phyloP scores from a whole-genome alignment of 2,113 vertebrate genomes.

The Neofelis nebulosa region DNA sequence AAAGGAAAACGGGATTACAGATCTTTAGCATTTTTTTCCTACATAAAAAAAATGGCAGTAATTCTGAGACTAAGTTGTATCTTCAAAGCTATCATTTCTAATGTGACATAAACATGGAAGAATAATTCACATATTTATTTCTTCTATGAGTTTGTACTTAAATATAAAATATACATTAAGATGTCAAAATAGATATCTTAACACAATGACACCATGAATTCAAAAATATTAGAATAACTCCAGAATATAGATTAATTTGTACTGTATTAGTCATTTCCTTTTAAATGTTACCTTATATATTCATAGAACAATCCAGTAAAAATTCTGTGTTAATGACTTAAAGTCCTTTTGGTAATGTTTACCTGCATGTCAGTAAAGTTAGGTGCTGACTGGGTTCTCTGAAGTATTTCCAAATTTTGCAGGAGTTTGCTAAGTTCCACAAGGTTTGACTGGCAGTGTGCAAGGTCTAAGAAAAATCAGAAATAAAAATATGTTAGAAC shows the following conservation, averaged over 20 bases:
- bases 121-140: conserved; percentile 2
- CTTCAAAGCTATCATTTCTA: conserved; percentile 20
- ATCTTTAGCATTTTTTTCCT: not conserved
- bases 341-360: conserved; percentile 71
- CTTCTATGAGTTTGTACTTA: conserved; percentile 14
- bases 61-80: conserved; percentile 37
- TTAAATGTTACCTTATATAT: conserved; percentile 5
- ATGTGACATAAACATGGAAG: not conserved
- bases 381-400: conserved; percentile 98
- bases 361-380: conserved; percentile 98
- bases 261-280: not conserved
- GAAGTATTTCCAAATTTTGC: conserved; percentile 98
- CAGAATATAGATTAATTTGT: conserved; percentile 49
- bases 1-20: conserved; percentile 19
- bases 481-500: conserved; percentile 62
- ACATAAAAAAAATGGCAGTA: conserved; percentile 16
- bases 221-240: conserved; percentile 26
- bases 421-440: conserved; percentile 96
- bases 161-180: not conserved
- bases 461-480: conserved; percentile 90
- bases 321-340: not conserved
- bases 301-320: not conserved
- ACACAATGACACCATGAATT: conserved; percentile 26
- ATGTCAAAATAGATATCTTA: not conserved
- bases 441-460: conserved; percentile 96